phyloP scores from a whole-genome alignment of 2,797 vertebrate species.

The Lophotriccus pileatus region DNA sequence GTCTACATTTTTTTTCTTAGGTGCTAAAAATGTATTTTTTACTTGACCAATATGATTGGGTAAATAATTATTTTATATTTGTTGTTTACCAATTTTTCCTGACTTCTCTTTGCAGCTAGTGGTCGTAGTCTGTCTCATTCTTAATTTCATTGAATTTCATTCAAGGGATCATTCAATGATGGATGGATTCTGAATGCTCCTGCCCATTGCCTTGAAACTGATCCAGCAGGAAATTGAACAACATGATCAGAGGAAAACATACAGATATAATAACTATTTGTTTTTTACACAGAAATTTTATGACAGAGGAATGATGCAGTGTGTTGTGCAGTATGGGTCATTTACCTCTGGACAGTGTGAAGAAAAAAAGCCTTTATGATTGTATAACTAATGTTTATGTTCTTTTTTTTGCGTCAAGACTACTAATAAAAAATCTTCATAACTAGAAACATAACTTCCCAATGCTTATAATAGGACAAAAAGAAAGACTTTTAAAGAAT shows the following conservation, averaged over 20 bases:
- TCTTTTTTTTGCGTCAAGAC: not conserved
- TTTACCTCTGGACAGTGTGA: rapidly evolving
- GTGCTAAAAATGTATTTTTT: not conserved
- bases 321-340: not conserved
- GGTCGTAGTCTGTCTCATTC: not conserved
- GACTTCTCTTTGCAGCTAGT: not conserved
- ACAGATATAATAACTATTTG: not conserved
- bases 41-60: not conserved
- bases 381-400: not conserved
- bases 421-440: not conserved
- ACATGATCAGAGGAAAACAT: not conserved
- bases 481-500: not conserved
- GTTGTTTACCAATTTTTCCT: not conserved
- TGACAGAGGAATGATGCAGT: not conserved
- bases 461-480: not conserved
- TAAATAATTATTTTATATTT: not conserved
- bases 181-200: not conserved
- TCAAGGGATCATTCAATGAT: not conserved
- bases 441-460: not conserved
- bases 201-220: not conserved
- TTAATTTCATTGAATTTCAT: not conserved
- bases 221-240: not conserved
- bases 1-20: not conserved
- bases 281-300: not conserved
- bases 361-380: not conserved